Conservation (phyloP, 2,888 invertebrate species). For the Acronicta psi region DNA sequence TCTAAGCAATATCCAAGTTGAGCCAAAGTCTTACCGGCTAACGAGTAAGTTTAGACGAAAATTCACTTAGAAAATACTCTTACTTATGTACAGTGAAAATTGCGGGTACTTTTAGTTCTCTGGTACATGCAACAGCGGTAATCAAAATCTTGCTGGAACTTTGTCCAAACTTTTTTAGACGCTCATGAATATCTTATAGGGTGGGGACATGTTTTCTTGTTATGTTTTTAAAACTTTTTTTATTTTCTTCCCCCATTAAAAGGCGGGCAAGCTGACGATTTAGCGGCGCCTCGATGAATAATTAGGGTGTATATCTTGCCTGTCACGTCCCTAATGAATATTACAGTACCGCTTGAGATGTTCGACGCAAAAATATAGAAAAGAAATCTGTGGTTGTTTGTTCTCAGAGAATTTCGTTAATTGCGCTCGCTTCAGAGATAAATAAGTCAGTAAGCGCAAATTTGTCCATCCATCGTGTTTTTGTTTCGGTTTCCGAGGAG, state of each 20-base stretch:
- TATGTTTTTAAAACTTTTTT: conserved; percentile 81
- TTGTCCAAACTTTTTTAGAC: conserved; percentile 69
- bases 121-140: conserved; percentile 69
- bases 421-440: conserved; percentile 78
- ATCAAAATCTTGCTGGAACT: conserved; percentile 75
- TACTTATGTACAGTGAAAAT: conserved; percentile 48
- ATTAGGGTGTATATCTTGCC: conserved; percentile 86
- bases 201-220: conserved; percentile 81
- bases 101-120: conserved; percentile 24
- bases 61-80: conserved; percentile 51
- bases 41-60: conserved; percentile 51
- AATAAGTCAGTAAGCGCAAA: conserved; percentile 85
- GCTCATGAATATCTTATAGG: conserved; percentile 83
- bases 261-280: conserved; percentile 79
- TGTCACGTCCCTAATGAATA: conserved; percentile 87
- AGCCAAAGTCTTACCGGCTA: conserved; percentile 56
- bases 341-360: conserved; percentile 65
- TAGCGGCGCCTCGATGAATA: conserved; percentile 84
- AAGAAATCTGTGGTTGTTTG: conserved; percentile 78
- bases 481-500: conserved; percentile 73
- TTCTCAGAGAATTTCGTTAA: conserved; percentile 78
- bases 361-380: conserved; percentile 59
- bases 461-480: conserved; percentile 84
- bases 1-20: conserved; percentile 73
- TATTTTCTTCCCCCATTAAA: conserved; percentile 84